A percentile compares a stretch with the other conserved stretches of the same genome.
phyloP scores from a whole-genome alignment of 53 echinoderm and acorn worm species.

The Astropecten irregularis region DNA sequence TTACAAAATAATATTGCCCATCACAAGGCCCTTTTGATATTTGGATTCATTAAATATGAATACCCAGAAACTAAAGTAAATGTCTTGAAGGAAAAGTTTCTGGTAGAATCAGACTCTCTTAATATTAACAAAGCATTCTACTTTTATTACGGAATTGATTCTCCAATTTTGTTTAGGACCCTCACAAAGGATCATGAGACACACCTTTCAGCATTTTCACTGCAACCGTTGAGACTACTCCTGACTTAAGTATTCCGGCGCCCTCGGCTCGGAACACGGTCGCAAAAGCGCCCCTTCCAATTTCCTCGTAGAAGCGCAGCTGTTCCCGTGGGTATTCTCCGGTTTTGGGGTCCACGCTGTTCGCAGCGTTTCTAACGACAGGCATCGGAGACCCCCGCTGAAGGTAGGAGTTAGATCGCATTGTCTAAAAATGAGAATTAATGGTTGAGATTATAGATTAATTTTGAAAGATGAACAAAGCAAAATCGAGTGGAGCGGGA shows the following conservation, averaged over 20 bases:
- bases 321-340: conserved; percentile 76
- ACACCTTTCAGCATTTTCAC: conserved; percentile 86
- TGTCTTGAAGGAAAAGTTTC: no score
- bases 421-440: background rate
- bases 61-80: no score
- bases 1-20: background rate
- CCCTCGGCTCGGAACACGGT: conserved; percentile 81
- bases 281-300: conserved; percentile 88
- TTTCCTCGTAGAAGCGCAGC: conserved; percentile 57
- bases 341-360: conserved; percentile 16
- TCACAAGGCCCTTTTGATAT: background rate
- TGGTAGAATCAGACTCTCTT: no score
- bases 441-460: background rate
- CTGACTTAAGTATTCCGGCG: conserved; percentile 37
- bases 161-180: no score
- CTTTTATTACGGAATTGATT: no score
- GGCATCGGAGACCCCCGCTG: background rate
- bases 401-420: conserved; percentile 2
- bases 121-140: no score
- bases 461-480: no score
- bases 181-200: no score
- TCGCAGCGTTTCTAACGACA: background rate
- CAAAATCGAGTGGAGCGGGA: no score
- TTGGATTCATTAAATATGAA: no score
- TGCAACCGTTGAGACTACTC: conserved; percentile 59